Evolutionary conservation across 1,140 invertebrate genomes (phyloP), one percentile per base, ranked within the genome.

Genomic region (Drosophila cardini): DNA sequence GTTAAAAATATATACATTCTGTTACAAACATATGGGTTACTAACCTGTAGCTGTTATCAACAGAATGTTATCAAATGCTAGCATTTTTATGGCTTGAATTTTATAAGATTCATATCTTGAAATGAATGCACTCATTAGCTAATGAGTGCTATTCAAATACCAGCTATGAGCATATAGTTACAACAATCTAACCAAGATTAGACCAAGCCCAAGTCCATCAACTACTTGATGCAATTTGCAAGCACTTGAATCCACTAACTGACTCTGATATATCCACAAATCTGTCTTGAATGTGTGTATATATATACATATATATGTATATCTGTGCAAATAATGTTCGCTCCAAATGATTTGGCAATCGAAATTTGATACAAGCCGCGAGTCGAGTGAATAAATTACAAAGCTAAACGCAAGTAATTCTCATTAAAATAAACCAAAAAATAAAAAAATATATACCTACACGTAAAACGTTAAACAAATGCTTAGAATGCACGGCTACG

Each of bases 261-360:
- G 36, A 18, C 64, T 45, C 38, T 69, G 16, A 62, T 42, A 68
- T n/a, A 13, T 13, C 69, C 52, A 72, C 76, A 83, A 64, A 80
- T 80, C 77, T 74, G 38, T 58, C 53, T 53, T 50, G 78, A 21
- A 26, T 26, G n/a, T 26, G 15, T 21, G 10, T 18, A 60, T n/a
- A 13, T 15, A 50, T 10, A 50, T 10, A 8, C 13, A 26, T 0
- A n/a, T 8, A 8, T 52, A n/a, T 53, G 2, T 53, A 30, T 43
- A 60, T 78, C 77, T 81, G 70, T 72, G 74, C 72, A 77, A 75
- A 86, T 85, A 81, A 74, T 65, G 72, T 65, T 63, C 72, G 65
- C 53, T 71, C 74, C 72, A 50, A 30, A 56, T 53, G 58, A 81
- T 85, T 85, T 78, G 65, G 82, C 75, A 85, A 86, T 86, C 78